These are phyloP conservation scores for Hestina assimilis DNA, from an alignment of 1,140 invertebrate genomes.

Conservation along the genomic window DNA sequence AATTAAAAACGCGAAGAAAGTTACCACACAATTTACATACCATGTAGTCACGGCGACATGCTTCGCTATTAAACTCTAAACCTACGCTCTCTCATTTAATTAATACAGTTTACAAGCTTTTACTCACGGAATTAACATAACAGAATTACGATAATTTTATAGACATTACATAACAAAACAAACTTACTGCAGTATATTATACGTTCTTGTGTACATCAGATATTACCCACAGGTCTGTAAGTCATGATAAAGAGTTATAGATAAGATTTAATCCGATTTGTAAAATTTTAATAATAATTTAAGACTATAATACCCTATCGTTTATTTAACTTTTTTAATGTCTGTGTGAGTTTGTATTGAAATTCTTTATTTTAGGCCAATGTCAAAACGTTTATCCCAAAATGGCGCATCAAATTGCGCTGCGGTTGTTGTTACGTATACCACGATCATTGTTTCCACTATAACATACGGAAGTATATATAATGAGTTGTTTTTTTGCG, in stretches of 20 bases:
- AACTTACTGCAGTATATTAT: too few relatives aligned
- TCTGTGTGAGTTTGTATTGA: not conserved
- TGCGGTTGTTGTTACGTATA: conserved; percentile 4
- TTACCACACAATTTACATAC: conserved; percentile 23
- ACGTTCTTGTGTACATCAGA: too few relatives aligned
- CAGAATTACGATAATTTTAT: not conserved
- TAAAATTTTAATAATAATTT: too few relatives aligned
- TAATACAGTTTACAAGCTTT: conserved; percentile 1
- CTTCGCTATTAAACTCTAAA: conserved; percentile 20
- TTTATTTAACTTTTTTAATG: too few relatives aligned
- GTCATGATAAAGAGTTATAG: too few relatives aligned
- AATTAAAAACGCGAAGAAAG: conserved; percentile 23
- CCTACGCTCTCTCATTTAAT: conserved; percentile 13
- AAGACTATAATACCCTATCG: too few relatives aligned
- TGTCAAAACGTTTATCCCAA: conserved; percentile 1
- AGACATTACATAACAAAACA: not conserved
- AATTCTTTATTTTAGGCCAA: not conserved
- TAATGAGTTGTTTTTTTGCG: not conserved
- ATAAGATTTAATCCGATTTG: too few relatives aligned
- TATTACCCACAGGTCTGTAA: too few relatives aligned
- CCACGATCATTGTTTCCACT: conserved; percentile 12
- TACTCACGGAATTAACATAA: not conserved
- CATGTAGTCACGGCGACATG: conserved; percentile 6
- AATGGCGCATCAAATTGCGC: not conserved
- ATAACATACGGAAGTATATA: conserved; percentile 1